phyloP scores from a whole-genome alignment of 2,113 vertebrate species.

The Conger conger region DNA sequence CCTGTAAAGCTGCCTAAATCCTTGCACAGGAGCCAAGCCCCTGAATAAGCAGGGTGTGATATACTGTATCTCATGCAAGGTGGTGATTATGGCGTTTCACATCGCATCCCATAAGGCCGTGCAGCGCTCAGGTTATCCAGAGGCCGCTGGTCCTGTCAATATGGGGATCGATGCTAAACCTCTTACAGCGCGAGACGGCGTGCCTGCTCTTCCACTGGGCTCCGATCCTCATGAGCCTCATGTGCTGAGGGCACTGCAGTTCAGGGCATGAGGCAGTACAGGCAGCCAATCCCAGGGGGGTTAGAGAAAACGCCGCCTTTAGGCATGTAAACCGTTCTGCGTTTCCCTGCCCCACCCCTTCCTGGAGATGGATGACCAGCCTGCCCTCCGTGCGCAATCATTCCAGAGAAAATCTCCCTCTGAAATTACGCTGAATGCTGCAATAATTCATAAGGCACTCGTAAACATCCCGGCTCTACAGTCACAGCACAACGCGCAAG shows the following conservation, averaged over 20 bases:
- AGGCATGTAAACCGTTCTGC: background rate
- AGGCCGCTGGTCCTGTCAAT: background rate
- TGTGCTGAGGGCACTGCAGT: background rate
- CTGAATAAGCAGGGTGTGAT: no score
- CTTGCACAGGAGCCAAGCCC: no score
- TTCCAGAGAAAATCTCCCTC: background rate
- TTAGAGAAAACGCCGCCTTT: background rate
- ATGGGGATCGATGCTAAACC: background rate
- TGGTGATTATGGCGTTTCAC: no score
- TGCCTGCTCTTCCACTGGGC: background rate
- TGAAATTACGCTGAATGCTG: no score
- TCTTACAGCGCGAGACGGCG: background rate
- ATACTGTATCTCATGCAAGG: no score
- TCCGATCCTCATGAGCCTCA: background rate
- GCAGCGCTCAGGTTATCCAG: background rate
- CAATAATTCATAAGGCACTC: conserved; percentile 1
- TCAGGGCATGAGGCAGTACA: background rate
- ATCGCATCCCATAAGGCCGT: no score
- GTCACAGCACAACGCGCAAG: background rate
- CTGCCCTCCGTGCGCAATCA: background rate
- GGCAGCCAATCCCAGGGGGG: background rate
- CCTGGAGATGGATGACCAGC: background rate
- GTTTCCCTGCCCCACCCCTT: background rate
- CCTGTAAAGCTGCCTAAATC: no score
- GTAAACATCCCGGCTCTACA: background rate